Base-by-base conservation (phyloP, 2,888 invertebrate species). In the Acholoe squamosa region DNA sequence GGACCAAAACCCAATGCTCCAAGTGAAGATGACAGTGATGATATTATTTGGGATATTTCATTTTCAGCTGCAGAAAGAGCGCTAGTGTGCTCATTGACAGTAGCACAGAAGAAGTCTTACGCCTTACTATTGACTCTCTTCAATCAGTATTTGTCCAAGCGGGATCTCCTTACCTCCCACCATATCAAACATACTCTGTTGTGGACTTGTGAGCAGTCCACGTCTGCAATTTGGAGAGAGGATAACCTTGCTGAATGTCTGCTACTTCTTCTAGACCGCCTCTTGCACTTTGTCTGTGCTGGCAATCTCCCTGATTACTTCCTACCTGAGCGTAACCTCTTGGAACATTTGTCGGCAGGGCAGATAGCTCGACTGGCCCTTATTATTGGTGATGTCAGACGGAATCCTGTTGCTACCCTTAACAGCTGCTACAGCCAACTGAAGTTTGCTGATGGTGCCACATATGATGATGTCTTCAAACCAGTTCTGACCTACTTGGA, bases 141-240 rank as follows among this genome's bases (percentile, higher is more conserved):
- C 51, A 31, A 84, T 43, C 43, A 34, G 16, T 34, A 84, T 25
- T 34, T 84, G 84, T 33, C 43, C 22, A 19, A 16, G n/a, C 14
- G 25, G n/a, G n/a, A 22, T 16, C 22, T 34, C 0, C 43, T 84
- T 0, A 84, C 22, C 34, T 3, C 34, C 7, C 43, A 84, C 1
- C 84, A 84, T 25, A n/a, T 84, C 14, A 33, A 84, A 19, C 84
- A 84, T 43, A 43, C 33, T 19, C 16, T 84, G 3, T 19, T 84
- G n/a, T 84, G 84, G 84, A 84, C 84, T 0, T 84, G 84, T 25
- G 84, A 84, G 51, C 84, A 84, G 51, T 84, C 84, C 1, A 84
- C 84, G 7, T 33, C 16, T 19, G 51, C 84, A 12, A 84, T 84
- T 5, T 84, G 84, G 84, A 33, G 84, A 10, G 84, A 84, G 43